Base-by-base conservation (phyloP, 53 echinoderm and acorn worm species). In the Crossaster papposus region DNA sequence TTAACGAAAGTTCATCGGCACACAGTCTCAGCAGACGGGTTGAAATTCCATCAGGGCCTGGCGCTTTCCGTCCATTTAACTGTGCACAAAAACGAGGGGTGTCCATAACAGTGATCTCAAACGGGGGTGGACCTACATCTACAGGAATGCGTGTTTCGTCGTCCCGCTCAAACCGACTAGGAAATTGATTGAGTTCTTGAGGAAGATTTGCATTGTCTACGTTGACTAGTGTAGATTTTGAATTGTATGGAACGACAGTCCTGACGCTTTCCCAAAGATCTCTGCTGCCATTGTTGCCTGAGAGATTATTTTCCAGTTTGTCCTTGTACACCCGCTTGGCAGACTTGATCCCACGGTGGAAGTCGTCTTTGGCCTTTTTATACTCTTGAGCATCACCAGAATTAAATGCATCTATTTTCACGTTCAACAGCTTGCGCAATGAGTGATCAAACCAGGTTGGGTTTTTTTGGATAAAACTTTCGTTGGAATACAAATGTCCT, bases 401-500 rank as follows among this genome's bases (percentile, higher is more conserved):
- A 30, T 72, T 72, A 32, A 72, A 72, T 14, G 31, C 72, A 9
- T 30, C 72, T 15, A 15, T 72, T 72, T 72, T 72, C 32, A 38
- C 22, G 8, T 77, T 77, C 38, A 77, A 37, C 10, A 77, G 77
- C 4, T 77, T 36, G 38, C 77, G 77, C 36, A 77, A 23, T 37
- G 77, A 77, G 77, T 37, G 33, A 20, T 20, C 77, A 37, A 77
- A 77, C 77, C 77, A 77, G 17, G 77, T 15, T 77, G 36, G 36
- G 44, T 77, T 77, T 14, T 77, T 77, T 77, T 37, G 77, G 22
- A 37, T 18, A 10, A 36, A 36, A 33, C 33, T 37, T 37, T 77
- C 33, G 38, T 37, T 37, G 77, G 77, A 37, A 77, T 77, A 22
- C 77, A 77, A 44, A 77, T 7, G 38, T 37, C 30, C 38, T 77